phyloP scores from a whole-genome alignment of 1,140 invertebrate species.

The Gryon sp. region DNA sequence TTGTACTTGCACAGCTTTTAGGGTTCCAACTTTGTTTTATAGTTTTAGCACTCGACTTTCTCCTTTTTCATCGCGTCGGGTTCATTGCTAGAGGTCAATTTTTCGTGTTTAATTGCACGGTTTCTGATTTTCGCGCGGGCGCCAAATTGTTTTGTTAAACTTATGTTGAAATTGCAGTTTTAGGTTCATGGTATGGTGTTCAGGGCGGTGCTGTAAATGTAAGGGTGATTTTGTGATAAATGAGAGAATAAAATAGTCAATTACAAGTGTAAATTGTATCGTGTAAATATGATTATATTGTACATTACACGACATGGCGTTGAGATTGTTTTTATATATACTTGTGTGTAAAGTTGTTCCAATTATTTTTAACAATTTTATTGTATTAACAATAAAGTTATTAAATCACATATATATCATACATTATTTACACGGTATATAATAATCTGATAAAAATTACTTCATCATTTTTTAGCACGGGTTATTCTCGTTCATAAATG shows the following conservation, averaged over 20 bases:
- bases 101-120: conserved; percentile 31
- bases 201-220: conserved; percentile 23
- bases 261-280: conserved; percentile 45
- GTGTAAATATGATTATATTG: conserved; percentile 41
- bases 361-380: conserved; percentile 10
- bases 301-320: conserved; percentile 20
- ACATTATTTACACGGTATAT: too few relatives aligned
- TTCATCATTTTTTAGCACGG: too few relatives aligned
- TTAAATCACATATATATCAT: too few relatives aligned
- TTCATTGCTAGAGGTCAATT: conserved; percentile 2
- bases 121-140: conserved; percentile 15
- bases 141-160: conserved; percentile 21
- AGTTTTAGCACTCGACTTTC: conserved; percentile 4
- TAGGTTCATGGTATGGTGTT: conserved; percentile 28
- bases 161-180: conserved; percentile 17
- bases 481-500: too few relatives aligned
- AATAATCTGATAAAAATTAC: too few relatives aligned
- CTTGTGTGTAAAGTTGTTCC: not conserved
- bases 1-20: conserved; percentile 38
- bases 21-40: conserved; percentile 39
- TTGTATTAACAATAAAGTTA: too few relatives aligned
- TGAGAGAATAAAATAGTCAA: conserved; percentile 39
- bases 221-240: conserved; percentile 46
- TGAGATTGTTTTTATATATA: conserved; percentile 18
- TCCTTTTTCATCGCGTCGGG: conserved; percentile 12